These are phyloP conservation scores for Linyphia triangularis DNA, from an alignment of 2,888 invertebrate species.

Conservation along the genomic window DNA sequence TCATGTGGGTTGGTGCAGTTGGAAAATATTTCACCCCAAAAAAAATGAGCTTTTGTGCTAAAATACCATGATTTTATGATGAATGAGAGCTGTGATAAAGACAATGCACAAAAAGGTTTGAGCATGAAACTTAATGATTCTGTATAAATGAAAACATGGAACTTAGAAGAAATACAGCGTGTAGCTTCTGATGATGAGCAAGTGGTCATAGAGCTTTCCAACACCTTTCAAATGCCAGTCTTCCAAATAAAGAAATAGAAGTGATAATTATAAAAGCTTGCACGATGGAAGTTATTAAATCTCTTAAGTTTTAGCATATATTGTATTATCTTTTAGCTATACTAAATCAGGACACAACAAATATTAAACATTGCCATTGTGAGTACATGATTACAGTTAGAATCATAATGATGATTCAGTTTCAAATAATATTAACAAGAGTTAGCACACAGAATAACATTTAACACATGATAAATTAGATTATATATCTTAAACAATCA, in stretches of 20 bases:
- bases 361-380: too few species aligned
- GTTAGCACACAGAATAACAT: conserved; percentile 3
- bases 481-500: conserved; percentile 31
- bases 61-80: conserved; percentile 68
- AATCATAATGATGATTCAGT: not conserved
- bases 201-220: conserved; percentile 68
- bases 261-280: conserved; percentile 22
- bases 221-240: conserved; percentile 63
- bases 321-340: not conserved
- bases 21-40: conserved; percentile 21
- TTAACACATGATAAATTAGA: conserved; percentile 21
- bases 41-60: conserved; percentile 50
- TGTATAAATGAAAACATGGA: conserved; percentile 66
- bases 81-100: conserved; percentile 45
- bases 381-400: not conserved
- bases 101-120: conserved; percentile 67
- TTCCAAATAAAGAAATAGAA: conserved; percentile 69
- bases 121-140: conserved; percentile 70
- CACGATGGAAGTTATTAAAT: not conserved
- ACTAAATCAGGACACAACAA: too few species aligned
- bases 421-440: not conserved
- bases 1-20: not conserved
- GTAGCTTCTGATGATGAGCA: conserved; percentile 62
- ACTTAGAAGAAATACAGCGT: conserved; percentile 66
- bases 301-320: not conserved